These are phyloP conservation scores for Yponomeuta cagnagella DNA, from an alignment of 2,888 invertebrate species.

Conservation along the genomic window DNA sequence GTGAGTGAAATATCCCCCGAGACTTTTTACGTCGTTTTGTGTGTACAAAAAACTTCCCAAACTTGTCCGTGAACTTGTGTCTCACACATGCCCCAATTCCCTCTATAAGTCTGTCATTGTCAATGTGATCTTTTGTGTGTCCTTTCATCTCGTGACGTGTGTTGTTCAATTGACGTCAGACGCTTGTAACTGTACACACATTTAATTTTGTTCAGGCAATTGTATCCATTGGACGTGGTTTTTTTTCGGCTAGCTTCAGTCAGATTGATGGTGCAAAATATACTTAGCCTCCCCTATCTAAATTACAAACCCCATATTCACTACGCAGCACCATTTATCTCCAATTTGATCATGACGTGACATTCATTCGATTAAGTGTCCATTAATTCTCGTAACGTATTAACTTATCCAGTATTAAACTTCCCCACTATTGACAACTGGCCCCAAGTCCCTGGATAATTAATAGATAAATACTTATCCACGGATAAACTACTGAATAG, in stretches of 20 bases:
- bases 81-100: background rate
- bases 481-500: no score
- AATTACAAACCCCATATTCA: background rate
- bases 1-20: background rate
- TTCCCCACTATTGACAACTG: no score
- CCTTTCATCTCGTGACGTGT: background rate
- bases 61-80: background rate
- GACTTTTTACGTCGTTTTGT: background rate
- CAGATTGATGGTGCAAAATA: no score
- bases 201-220: background rate
- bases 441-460: no score
- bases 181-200: background rate
- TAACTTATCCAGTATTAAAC: background rate
- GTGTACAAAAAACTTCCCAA: background rate
- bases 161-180: background rate
- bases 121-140: background rate
- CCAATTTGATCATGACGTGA: background rate
- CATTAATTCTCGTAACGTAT: background rate
- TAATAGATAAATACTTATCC: no score
- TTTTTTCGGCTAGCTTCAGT: background rate
- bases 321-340: background rate
- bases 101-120: background rate
- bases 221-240: background rate
- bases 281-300: background rate
- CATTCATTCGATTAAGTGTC: background rate